These are phyloP conservation scores for Hybos culiciformis DNA, from an alignment of 2,888 invertebrate genomes.

Conservation along the genomic window DNA sequence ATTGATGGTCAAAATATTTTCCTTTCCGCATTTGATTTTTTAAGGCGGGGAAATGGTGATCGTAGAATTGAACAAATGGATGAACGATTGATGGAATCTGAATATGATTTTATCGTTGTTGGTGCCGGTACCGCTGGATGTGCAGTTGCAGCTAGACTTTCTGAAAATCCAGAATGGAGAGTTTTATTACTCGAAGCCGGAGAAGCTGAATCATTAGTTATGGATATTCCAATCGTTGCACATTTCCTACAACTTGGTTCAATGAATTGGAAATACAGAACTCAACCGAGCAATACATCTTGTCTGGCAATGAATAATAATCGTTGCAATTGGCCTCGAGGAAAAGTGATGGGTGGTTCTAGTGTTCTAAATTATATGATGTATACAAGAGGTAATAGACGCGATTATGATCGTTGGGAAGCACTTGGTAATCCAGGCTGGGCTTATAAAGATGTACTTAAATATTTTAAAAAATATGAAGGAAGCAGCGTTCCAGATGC, in stretches of 20 bases:
- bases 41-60: constrained; percentile 29
- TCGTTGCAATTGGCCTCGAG: constrained; percentile 66
- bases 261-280: constrained; percentile 70
- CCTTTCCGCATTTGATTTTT: constrained; percentile 25
- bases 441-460: constrained; percentile 56
- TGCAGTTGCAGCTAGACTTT: constrained; percentile 55
- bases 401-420: constrained; percentile 67
- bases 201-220: constrained; percentile 50
- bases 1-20: constrained; percentile 27
- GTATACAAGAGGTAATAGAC: constrained; percentile 54
- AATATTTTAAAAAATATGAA: constrained; percentile 68
- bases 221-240: constrained; percentile 63
- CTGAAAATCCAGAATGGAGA: constrained; percentile 53
- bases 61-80: constrained; percentile 28
- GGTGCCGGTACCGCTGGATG: constrained; percentile 75
- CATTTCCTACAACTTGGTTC: constrained; percentile 54
- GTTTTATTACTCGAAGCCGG: constrained; percentile 60
- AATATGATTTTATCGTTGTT: constrained; percentile 64
- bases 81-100: constrained; percentile 27
- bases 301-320: constrained; percentile 62
- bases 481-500: constrained; percentile 46
- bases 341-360: constrained; percentile 71
- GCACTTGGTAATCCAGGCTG: constrained; percentile 56
- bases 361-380: constrained; percentile 72
- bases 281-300: constrained; percentile 56